A percentile compares a stretch with the other conserved stretches of the same genome.
Conservation (phyloP, 2,797 vertebrate genomes). For the Tapirus indicus region DNA sequence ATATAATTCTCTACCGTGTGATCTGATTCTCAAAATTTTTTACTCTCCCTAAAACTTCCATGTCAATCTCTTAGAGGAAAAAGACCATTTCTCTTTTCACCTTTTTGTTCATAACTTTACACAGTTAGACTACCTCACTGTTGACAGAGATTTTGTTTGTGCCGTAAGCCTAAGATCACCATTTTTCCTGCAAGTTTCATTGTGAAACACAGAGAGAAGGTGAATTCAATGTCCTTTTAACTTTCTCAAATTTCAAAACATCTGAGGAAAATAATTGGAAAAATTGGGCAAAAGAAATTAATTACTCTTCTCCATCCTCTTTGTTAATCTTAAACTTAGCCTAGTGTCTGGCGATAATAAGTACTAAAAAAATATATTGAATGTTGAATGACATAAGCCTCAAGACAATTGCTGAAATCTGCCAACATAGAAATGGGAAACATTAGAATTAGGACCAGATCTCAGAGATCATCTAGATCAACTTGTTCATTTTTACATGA, state of each 20-base stretch:
- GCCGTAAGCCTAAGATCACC: background rate
- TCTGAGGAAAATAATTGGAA: slow-evolving; percentile 12
- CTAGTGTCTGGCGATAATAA: background rate
- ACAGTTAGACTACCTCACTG: background rate
- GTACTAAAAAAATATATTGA: background rate
- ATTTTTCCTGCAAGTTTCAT: background rate
- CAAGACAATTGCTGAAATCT: background rate
- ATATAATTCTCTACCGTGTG: background rate
- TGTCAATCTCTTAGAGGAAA: background rate
- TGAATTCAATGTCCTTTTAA: background rate
- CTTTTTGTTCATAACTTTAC: background rate
- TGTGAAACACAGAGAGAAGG: background rate
- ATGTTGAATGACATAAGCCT: slow-evolving; percentile 2
- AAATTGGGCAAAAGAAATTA: slow-evolving; percentile 37
- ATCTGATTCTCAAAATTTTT: background rate
- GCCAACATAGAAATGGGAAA: background rate
- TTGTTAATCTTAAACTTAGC: background rate
- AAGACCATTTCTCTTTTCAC: background rate
- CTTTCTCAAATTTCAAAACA: slow-evolving; percentile 34
- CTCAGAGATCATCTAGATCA: background rate
- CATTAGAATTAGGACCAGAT: background rate
- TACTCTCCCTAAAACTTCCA: background rate
- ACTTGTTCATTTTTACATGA: background rate
- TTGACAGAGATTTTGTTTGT: background rate
- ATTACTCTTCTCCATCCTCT: background rate